Evolutionary conservation across 1,140 invertebrate species (phyloP), one percentile per base, ranked within the genome.

Genomic region (Listronotus oregonensis): DNA sequence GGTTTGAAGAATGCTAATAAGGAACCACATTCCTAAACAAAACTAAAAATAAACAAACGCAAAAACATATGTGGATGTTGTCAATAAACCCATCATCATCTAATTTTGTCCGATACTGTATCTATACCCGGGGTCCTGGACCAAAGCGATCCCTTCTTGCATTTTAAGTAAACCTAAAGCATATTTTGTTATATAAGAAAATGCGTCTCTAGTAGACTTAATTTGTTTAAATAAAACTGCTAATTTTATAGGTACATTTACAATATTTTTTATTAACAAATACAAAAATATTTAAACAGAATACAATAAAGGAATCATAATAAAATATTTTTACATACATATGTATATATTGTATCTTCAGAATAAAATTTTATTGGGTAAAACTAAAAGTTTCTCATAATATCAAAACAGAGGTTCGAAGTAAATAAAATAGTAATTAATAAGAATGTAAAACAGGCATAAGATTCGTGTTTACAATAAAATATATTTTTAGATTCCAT

Each of bases 241-340:
- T 27, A 27, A 27, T 27, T 27, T 46, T 46, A 46, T 46, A 55
- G 18, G 11, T 63, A 63, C 61, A 63, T 63, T 63, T 46, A 55
- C 15, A 50, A 66, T 67, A 64, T 27, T 60, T 68, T 68, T 68
- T 68, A 68, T 68, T 68, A 68, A 67, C 66, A 68, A 68, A 59
- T 68, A 68, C 60, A 68, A 68, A 68, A 68, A 68, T 68, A 68
- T 68, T 64, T 67, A 61, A 61, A 67, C 49, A 67, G 66, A 56
- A 55, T 63, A 63, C 44, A 31, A 55, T 55, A 54, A 49, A 37
- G 32, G 37, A 32, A 62, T 62, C 15, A 32, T 27, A 49, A 27
- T 47, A 40, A 12, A 21, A 54, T 51, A 62, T 62, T 39, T 59
- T 59, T 47, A 15, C n/a, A 6, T 27, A 27, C 9, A 18, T 59